Base-by-base conservation (phyloP, 2,888 invertebrate species). In the Drosophila monieri region DNA sequence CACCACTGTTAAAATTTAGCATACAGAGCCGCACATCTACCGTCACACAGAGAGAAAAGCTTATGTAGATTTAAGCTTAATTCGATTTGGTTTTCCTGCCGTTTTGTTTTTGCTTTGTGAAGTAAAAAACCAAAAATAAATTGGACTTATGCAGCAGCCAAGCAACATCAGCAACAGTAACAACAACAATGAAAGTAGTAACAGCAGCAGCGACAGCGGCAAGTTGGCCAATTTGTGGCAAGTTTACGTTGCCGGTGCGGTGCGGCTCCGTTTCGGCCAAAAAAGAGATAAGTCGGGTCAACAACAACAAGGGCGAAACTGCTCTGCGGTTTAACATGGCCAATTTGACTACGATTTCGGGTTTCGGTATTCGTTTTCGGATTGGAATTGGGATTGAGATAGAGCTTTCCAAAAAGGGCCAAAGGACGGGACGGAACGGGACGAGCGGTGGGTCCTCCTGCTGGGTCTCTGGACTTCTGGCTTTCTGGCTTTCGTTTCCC, bases 11-110 rank as follows among this genome's bases (percentile, higher is more conserved):
- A 12, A 4, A 23, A 35, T 35, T 35, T 35, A 35, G 47, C 47
- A 52, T 46, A 51, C 39, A 18, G 43, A 32, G 39, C 30, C 48
- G 39, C 47, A 54, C 66, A 54, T 49, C 32, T 12, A 67, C 49
- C 51, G 37, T 15, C 72, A 65, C 77, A 81, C 77, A 72, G 78
- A 77, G 77, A 81, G 80, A 85, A 80, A 80, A 85, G 81, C 81
- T 81, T 85, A 81, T 85, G 81, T 80, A 81, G 81, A 81, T 81
- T 81, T 81, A 53, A 71, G 70, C 76, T 80, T 85, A 85, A 85
- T 81, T 81, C 85, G 85, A 73, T 85, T 84, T 84, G 77, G 75
- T 75, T 81, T 84, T 74, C 60, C 76, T 77, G 73, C 55, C 65
- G 66, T 61, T 75, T 74, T 64, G 69, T 68, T 46, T 74, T 70